A percentile compares a stretch with the other conserved stretches of the same genome.
Conservation (phyloP, 2,888 invertebrate species). For the Odontomyia ornata region DNA sequence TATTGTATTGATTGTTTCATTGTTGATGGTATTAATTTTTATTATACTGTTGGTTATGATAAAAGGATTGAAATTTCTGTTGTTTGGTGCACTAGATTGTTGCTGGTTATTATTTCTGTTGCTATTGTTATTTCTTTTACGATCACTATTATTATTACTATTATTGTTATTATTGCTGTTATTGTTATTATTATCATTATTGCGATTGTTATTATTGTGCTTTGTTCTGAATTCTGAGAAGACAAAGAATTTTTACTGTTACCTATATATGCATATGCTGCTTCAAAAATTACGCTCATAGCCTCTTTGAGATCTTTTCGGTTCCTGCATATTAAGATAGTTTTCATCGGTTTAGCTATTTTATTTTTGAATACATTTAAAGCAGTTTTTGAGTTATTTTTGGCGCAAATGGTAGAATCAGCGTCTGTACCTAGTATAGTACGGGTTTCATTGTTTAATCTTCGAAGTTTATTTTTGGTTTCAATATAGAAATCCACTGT, state of each 20-base stretch:
- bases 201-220: not conserved
- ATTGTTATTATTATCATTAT: not conserved
- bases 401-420: not conserved
- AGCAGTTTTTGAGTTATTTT: not conserved
- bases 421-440: not conserved
- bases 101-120: not conserved
- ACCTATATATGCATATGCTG: not conserved
- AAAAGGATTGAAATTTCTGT: not conserved
- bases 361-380: constrained; percentile 1
- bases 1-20: constrained; percentile 37
- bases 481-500: constrained; percentile 26
- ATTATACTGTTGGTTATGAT: not conserved
- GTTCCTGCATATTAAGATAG: too few species aligned
- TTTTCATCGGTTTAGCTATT: too few species aligned
- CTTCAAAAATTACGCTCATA: too few species aligned
- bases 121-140: not conserved
- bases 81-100: too few species aligned
- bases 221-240: not conserved
- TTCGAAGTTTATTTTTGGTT: constrained; percentile 19
- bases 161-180: not conserved
- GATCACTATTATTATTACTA: constrained; percentile 46
- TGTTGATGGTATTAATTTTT: not conserved
- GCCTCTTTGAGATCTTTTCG: too few species aligned
- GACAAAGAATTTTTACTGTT: not conserved
- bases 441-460: constrained; percentile 18